phyloP scores from a whole-genome alignment of 2,888 invertebrate genomes.

The Polymixis lichenea region DNA sequence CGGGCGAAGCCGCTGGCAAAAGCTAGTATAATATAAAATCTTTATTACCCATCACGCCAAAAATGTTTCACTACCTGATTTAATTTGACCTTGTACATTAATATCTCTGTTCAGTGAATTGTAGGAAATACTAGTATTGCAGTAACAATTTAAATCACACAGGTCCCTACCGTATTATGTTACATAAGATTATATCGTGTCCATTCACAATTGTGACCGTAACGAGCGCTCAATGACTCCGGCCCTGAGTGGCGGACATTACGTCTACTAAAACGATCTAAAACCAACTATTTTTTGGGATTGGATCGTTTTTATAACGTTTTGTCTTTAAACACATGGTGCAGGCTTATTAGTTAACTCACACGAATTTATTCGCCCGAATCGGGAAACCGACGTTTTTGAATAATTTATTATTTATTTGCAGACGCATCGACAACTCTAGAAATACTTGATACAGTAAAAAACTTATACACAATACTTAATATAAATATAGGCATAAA shows the following conservation, averaged over 20 bases:
- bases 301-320: slow-evolving; percentile 37
- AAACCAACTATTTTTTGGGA: slow-evolving; percentile 38
- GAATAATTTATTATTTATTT: too few relatives aligned
- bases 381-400: too few relatives aligned
- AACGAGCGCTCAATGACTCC: slow-evolving; percentile 68
- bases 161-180: slow-evolving; percentile 47
- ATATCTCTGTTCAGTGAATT: slow-evolving; percentile 32
- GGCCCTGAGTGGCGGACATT: slow-evolving; percentile 66
- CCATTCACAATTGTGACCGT: slow-evolving; percentile 66
- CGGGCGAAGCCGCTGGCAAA: too few relatives aligned
- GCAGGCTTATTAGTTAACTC: too few relatives aligned
- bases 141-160: slow-evolving; percentile 52
- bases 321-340: not conserved
- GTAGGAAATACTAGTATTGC: slow-evolving; percentile 28
- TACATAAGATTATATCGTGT: slow-evolving; percentile 58
- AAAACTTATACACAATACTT: too few relatives aligned
- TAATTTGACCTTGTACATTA: not conserved
- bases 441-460: too few relatives aligned
- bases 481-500: too few relatives aligned
- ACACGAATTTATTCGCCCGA: too few relatives aligned
- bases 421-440: too few relatives aligned
- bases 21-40: too few relatives aligned
- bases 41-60: too few relatives aligned
- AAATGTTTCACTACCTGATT: not conserved
- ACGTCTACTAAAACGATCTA: slow-evolving; percentile 18